phyloP scores from a whole-genome alignment of 1,140 invertebrate genomes.

The Papilio xuthus region DNA sequence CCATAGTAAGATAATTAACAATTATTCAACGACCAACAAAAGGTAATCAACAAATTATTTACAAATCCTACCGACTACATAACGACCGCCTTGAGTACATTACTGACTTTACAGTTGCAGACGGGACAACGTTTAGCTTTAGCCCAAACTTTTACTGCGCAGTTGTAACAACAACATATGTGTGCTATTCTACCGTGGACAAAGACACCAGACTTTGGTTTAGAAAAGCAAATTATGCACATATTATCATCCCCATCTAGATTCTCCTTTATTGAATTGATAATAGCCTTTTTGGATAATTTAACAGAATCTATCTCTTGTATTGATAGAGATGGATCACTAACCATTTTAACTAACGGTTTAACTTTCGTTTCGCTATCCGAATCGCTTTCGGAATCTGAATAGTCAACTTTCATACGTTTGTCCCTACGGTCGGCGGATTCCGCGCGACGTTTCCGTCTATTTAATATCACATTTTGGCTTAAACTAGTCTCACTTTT shows the following conservation, averaged over 20 bases:
- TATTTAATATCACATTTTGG: slow-evolving; percentile 45
- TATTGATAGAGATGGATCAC: slow-evolving; percentile 64
- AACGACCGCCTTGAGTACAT: slow-evolving; percentile 83
- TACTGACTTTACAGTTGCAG: slow-evolving; percentile 85
- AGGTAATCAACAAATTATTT: slow-evolving; percentile 19
- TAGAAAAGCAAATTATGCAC: slow-evolving; percentile 83
- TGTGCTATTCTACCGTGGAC: slow-evolving; percentile 85
- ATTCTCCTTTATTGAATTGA: slow-evolving; percentile 51
- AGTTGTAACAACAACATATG: slow-evolving; percentile 86
- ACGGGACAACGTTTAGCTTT: slow-evolving; percentile 84
- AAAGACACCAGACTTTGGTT: slow-evolving; percentile 85
- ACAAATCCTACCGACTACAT: slow-evolving; percentile 52
- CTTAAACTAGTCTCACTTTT: slow-evolving; percentile 40
- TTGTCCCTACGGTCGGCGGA: slow-evolving; percentile 55
- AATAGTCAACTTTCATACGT: slow-evolving; percentile 45
- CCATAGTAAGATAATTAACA: background rate
- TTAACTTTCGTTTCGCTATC: slow-evolving; percentile 41
- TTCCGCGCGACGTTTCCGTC: slow-evolving; percentile 55
- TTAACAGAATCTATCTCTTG: slow-evolving; percentile 44
- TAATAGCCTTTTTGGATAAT: slow-evolving; percentile 50
- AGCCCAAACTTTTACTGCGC: slow-evolving; percentile 84
- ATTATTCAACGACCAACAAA: slow-evolving; percentile 28
- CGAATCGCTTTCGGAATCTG: slow-evolving; percentile 46
- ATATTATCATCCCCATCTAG: slow-evolving; percentile 65
- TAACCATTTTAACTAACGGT: slow-evolving; percentile 63